A percentile compares a stretch with the other conserved stretches of the same genome.
Evolutionary conservation across 2,113 vertebrate species (phyloP).

Genomic region (Acinonyx jubatus): DNA sequence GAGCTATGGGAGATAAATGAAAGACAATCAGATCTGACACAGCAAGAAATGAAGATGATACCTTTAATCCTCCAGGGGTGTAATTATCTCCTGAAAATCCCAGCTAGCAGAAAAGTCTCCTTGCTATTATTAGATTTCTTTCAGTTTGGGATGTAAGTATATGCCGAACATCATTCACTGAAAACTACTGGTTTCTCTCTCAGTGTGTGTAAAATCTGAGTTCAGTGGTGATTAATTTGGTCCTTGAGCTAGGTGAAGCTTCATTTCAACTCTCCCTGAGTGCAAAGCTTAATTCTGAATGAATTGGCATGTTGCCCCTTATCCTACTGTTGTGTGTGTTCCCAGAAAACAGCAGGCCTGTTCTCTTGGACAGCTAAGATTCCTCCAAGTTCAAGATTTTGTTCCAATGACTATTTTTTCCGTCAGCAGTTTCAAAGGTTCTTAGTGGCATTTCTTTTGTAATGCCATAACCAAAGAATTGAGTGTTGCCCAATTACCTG

Average conservation of each 20-base stretch:
- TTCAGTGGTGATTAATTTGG: slow-evolving; percentile 21
- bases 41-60: slow-evolving; percentile 44
- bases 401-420: neutral
- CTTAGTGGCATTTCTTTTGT: slow-evolving; percentile 20
- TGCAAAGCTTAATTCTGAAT: neutral
- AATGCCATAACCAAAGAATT: neutral
- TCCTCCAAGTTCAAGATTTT: slow-evolving; percentile 12
- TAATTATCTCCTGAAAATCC: slow-evolving; percentile 64
- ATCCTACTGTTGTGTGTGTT: neutral
- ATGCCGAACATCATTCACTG: slow-evolving; percentile 67
- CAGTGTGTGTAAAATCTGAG: slow-evolving; percentile 63
- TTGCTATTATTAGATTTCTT: slow-evolving; percentile 72
- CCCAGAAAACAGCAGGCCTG: slow-evolving; percentile 30
- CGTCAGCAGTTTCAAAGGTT: neutral
- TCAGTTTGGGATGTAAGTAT: slow-evolving; percentile 59
- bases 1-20: neutral
- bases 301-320: neutral
- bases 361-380: slow-evolving; percentile 10
- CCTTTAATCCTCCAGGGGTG: slow-evolving; percentile 35
- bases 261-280: neutral
- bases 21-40: slow-evolving; percentile 17
- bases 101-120: slow-evolving; percentile 30
- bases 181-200: slow-evolving; percentile 71
- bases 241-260: neutral
- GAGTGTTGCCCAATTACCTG: neutral